Conservation (phyloP, 37 sponge, comb jelly and placozoan genomes). For the Geodia barretti region DNA sequence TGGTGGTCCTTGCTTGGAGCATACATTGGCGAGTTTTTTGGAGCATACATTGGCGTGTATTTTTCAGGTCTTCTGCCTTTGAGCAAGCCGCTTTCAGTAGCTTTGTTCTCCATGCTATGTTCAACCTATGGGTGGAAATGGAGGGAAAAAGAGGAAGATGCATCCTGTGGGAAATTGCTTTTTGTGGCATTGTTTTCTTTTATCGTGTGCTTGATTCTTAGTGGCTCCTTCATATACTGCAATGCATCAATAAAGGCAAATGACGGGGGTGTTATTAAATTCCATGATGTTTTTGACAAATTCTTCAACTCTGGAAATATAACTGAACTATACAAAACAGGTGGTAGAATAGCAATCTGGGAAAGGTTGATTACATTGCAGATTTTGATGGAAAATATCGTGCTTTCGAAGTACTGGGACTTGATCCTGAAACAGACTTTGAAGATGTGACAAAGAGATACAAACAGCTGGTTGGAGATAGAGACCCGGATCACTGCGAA, state of each 20-base stretch:
- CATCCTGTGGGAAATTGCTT: conserved; percentile 29
- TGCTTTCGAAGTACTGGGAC: conserved; percentile 46
- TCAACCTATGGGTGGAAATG: conserved; percentile 48
- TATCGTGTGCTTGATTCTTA: conserved; percentile 17
- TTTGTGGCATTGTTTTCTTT: neutral
- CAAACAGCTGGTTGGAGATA: conserved; percentile 44
- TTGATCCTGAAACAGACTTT: conserved; percentile 39
- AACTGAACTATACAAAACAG: conserved; percentile 12
- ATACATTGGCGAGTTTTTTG: conserved; percentile 64
- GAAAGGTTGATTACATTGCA: conserved; percentile 27
- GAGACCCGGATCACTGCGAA: conserved; percentile 81
- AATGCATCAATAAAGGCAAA: conserved; percentile 63
- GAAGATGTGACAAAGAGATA: conserved; percentile 63
- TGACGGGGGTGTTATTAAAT: conserved; percentile 78
- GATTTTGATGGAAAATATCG: conserved; percentile 72
- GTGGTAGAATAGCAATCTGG: conserved; percentile 58
- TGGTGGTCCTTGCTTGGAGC: conserved; percentile 49
- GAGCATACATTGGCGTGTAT: conserved; percentile 28
- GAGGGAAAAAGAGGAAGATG: neutral
- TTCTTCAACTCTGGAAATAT: conserved; percentile 63
- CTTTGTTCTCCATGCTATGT: conserved; percentile 12
- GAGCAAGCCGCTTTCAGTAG: neutral
- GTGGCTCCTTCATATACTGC: conserved; percentile 52
- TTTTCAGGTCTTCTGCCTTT: conserved; percentile 23
- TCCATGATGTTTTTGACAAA: conserved; percentile 74